Evolutionary conservation across 53 echinoderm and acorn worm species (phyloP).

Genomic region (Antedon mediterranea): DNA sequence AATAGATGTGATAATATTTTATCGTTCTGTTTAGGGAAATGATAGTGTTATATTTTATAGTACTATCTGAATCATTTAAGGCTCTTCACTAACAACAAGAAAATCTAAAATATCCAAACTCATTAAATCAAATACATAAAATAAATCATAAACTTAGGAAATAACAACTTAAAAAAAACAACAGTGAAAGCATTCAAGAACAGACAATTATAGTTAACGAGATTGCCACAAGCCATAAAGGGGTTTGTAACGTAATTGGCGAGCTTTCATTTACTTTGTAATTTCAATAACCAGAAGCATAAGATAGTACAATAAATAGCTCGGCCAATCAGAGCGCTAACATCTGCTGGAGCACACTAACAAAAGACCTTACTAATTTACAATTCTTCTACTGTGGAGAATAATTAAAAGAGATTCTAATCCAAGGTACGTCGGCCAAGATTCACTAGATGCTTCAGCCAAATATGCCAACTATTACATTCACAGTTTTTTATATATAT

Average conservation of each 20-base stretch:
- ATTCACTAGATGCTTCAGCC: not conserved
- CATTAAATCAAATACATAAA: not conserved
- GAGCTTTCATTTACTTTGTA: not conserved
- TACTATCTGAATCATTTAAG: too few relatives aligned
- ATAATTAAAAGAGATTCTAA: not conserved
- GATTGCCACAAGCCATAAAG: not conserved
- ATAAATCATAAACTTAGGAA: not conserved
- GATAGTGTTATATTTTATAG: too few relatives aligned
- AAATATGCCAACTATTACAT: not conserved
- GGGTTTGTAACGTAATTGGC: not conserved
- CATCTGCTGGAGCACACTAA: not conserved
- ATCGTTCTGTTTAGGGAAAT: too few relatives aligned
- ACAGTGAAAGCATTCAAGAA: not conserved
- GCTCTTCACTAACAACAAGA: not conserved
- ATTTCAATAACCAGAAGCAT: not conserved
- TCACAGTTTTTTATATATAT: not conserved
- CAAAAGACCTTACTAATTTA: constrained; percentile 1
- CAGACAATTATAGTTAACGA: not conserved
- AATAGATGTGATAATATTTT: too few relatives aligned
- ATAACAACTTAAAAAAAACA: not conserved
- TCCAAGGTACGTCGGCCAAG: not conserved
- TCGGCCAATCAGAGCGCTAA: not conserved
- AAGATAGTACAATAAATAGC: not conserved
- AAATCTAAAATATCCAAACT: not conserved
- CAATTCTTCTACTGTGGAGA: not conserved